Percentiles rank a stretch among this genome's conserved stretches.
Evolutionary conservation across 2,888 invertebrate species (phyloP).

Genomic region (Antitype chi): DNA sequence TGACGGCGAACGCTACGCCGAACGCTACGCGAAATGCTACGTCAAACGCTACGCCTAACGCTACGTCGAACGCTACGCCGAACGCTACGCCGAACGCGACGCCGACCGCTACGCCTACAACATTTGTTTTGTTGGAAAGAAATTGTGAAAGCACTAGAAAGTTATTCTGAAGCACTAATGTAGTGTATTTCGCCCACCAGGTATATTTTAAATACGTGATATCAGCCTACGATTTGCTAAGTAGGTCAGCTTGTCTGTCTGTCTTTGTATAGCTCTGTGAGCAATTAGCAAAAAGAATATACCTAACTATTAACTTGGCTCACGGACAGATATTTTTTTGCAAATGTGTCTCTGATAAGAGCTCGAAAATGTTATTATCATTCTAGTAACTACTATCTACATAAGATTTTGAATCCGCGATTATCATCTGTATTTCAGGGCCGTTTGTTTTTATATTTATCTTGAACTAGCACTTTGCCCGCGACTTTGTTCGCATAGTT

Average conservation of each 20-base stretch:
- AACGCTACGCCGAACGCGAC: neutral
- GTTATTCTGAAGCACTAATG: constrained; percentile 1
- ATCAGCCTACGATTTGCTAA: constrained; percentile 18
- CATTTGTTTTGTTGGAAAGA: neutral
- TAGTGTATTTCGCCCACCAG: constrained; percentile 4
- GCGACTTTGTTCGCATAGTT: too few relatives aligned
- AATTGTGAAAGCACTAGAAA: constrained; percentile 14
- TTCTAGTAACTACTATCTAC: constrained; percentile 7
- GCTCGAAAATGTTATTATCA: constrained; percentile 4
- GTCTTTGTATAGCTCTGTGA: constrained; percentile 14
- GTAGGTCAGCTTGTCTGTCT: constrained; percentile 34
- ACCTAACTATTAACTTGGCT: constrained; percentile 1
- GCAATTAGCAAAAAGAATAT: constrained; percentile 42
- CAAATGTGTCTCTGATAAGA: neutral
- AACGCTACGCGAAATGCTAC: neutral
- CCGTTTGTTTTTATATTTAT: neutral
- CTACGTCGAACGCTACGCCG: neutral
- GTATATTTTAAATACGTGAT: constrained; percentile 24
- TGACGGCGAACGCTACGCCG: neutral
- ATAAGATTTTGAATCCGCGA: neutral
- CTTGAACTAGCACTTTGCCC: neutral
- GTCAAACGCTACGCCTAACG: neutral
- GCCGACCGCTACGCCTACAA: too few relatives aligned
- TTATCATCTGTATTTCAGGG: constrained; percentile 14
- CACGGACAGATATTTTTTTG: neutral